Percentiles rank a stretch among this genome's conserved stretches.
phyloP scores from a whole-genome alignment of 2,888 invertebrate species.

The Eledone cirrhosa region DNA sequence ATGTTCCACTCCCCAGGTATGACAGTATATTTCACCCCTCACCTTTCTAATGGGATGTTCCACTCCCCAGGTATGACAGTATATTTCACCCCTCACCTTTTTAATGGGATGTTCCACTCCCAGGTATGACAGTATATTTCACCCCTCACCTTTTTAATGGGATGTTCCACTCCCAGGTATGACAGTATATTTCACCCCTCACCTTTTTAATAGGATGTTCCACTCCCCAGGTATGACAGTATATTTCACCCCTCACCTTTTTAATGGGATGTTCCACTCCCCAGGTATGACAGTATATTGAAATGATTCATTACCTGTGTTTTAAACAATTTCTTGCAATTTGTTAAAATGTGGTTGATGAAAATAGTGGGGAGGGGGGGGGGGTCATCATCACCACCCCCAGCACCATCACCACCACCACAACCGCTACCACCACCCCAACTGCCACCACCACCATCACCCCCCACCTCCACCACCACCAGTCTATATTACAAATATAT shows the following conservation, averaged over 20 bases:
- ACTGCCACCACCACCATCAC: no score
- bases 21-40: constrained; percentile 76
- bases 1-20: constrained; percentile 88
- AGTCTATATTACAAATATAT: no score
- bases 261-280: constrained; percentile 81
- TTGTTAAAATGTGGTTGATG: no score
- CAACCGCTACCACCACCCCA: no score
- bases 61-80: constrained; percentile 86
- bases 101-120: constrained; percentile 84
- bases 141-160: constrained; percentile 76
- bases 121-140: constrained; percentile 79
- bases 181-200: constrained; percentile 76
- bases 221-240: constrained; percentile 86
- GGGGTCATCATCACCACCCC: no score
- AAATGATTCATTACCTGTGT: no score
- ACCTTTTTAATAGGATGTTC: constrained; percentile 79
- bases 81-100: constrained; percentile 76
- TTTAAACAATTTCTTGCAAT: no score
- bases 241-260: constrained; percentile 76
- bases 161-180: constrained; percentile 87
- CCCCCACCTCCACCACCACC: no score
- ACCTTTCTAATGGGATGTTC: constrained; percentile 79
- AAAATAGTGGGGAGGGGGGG: no score
- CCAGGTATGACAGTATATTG: constrained; percentile 72
- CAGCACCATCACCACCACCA: no score